These are phyloP conservation scores for Myoxocephalus aenaeus DNA, from an alignment of 2,797 vertebrate species.

Conservation along the genomic window DNA sequence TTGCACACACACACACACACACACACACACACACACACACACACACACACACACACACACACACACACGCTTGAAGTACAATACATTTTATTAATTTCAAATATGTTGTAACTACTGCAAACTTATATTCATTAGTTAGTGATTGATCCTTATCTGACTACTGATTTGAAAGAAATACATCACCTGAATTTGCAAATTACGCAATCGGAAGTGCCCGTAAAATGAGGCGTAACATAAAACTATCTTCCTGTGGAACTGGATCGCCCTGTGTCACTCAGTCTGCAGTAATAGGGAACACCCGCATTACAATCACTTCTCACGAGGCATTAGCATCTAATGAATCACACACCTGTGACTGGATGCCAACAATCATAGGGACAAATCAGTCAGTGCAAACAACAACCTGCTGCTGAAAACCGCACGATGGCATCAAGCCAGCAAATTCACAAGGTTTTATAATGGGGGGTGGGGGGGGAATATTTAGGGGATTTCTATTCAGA, in stretches of 20 bases:
- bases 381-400: constrained; percentile 18
- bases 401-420: not conserved
- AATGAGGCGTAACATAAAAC: not conserved
- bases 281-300: constrained; percentile 28
- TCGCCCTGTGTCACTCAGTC: not conserved
- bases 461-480: no score
- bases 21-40: not conserved
- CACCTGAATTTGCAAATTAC: not conserved
- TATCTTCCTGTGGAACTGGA: constrained; percentile 19
- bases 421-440: not conserved
- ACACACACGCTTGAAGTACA: not conserved
- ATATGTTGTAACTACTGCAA: not conserved
- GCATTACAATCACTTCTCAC: not conserved
- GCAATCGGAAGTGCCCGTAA: not conserved
- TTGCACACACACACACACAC: constrained; percentile 1
- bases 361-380: constrained; percentile 12
- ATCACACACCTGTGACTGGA: constrained; percentile 29
- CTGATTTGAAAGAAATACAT: not conserved
- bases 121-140: not conserved
- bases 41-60: no score
- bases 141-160: not conserved
- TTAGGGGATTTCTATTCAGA: not conserved
- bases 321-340: not conserved
- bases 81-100: not conserved
- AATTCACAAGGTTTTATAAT: not conserved